These are phyloP conservation scores for Cheilosia grossa DNA, from an alignment of 2,888 invertebrate species.

Conservation along the genomic window DNA sequence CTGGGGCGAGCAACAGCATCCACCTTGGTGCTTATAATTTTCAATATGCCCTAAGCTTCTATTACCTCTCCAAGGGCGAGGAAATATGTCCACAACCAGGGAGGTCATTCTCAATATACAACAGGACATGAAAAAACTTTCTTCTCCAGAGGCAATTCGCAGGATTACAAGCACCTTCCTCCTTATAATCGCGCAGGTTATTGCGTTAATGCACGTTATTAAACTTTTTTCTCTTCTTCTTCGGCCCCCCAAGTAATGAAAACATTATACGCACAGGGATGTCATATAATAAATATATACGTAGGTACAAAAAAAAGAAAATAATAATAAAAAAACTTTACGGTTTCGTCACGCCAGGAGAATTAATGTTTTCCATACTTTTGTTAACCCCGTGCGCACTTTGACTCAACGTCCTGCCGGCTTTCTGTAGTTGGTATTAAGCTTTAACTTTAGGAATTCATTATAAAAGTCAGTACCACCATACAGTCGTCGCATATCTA, in stretches of 20 bases:
- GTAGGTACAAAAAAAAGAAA: conserved; percentile 36
- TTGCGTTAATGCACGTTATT: conserved; percentile 74
- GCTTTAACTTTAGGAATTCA: conserved; percentile 74
- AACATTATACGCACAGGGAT: conserved; percentile 60
- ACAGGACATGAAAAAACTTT: conserved; percentile 72
- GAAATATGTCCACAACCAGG: conserved; percentile 41
- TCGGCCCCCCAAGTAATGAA: conserved; percentile 44
- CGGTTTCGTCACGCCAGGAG: conserved; percentile 74
- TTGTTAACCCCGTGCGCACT: conserved; percentile 35
- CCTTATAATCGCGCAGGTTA: conserved; percentile 74
- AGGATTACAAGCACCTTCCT: conserved; percentile 73
- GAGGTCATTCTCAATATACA: conserved; percentile 71
- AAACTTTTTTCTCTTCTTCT: conserved; percentile 51
- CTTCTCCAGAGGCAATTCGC: conserved; percentile 69
- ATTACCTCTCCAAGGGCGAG: conserved; percentile 44
- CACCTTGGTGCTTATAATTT: conserved; percentile 69
- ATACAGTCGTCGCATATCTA: not conserved
- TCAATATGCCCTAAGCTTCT: conserved; percentile 60
- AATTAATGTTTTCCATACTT: conserved; percentile 71
- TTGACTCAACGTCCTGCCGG: conserved; percentile 44
- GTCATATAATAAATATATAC: conserved; percentile 27
- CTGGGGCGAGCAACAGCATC: conserved; percentile 32
- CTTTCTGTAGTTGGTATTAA: conserved; percentile 44
- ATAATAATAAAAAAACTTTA: conserved; percentile 65
- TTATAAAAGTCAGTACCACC: conserved; percentile 47